Evolutionary conservation across 2,113 vertebrate genomes (phyloP), one percentile per base, ranked within the genome.

Genomic region (Zosterops pallidus): DNA sequence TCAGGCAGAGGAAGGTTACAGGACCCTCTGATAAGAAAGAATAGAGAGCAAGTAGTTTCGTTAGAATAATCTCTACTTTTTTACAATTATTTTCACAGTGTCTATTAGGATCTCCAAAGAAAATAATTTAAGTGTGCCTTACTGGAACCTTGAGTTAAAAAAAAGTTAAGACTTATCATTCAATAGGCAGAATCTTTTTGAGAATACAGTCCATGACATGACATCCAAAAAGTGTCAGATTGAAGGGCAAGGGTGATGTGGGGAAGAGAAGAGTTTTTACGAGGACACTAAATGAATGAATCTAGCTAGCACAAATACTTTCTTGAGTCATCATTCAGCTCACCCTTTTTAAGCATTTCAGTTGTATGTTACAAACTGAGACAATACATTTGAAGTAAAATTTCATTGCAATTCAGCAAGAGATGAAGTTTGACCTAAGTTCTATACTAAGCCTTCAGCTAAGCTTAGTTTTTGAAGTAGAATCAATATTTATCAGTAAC

Each of bases 171-270:
- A 28, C 11, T 57, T 2, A 2, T 56, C 2, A 12, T 60, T 81
- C 12, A 31, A 5, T 33, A 56, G 52, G n/a, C 35, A 26, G 13
- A 46, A 46, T 46, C 9, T 33, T 62, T 57, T 35, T 41, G 21
- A 65, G 29, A 72, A n/a, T 28, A 31, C 17, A 70, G 2, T 39
- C 31, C 0, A 0, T 47, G n/a, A n/a, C 1, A 0, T 47, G 31
- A n/a, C 23, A 49, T n/a, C 15, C 12, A 46, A 14, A 65, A 68
- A 22, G 28, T 31, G 10, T 67, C n/a, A 53, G 42, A 29, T 52
- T 23, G 44, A 56, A 49, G 20, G 35, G 11, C 42, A 47, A 53
- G 24, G n/a, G 6, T 31, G 31, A 62, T 49, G 15, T 60, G 23
- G 21, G 12, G 10, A 85, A n/a, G 12, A 28, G 12, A 77, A 19